phyloP scores from a whole-genome alignment of 2,888 invertebrate species.

The Pyrrhia umbra region DNA sequence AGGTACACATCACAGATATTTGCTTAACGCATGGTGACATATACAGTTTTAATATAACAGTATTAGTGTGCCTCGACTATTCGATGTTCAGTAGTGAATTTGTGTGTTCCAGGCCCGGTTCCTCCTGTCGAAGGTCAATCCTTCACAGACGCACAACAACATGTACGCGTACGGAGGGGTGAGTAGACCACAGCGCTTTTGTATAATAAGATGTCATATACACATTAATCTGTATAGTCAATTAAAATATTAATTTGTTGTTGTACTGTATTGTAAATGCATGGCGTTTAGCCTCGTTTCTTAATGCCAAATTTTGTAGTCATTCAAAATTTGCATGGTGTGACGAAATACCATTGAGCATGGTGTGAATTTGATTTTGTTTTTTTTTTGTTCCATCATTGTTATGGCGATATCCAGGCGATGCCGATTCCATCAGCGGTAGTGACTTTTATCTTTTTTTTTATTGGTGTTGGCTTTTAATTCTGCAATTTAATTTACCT shows the following conservation, averaged over 20 bases:
- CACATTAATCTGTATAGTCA: slow-evolving; percentile 20
- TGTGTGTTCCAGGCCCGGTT: slow-evolving; percentile 95
- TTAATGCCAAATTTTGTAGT: slow-evolving; percentile 27
- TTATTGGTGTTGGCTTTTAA: slow-evolving; percentile 76
- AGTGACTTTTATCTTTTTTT: slow-evolving; percentile 88
- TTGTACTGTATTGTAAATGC: slow-evolving; percentile 53
- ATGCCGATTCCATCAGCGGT: slow-evolving; percentile 93
- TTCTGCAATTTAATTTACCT: slow-evolving; percentile 51
- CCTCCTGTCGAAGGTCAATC: slow-evolving; percentile 99
- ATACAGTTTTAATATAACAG: not conserved
- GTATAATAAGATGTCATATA: slow-evolving; percentile 8
- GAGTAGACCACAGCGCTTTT: slow-evolving; percentile 80
- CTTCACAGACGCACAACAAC: slow-evolving; percentile 99
- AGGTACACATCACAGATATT: too few species aligned
- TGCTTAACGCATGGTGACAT: too few species aligned
- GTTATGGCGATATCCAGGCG: slow-evolving; percentile 90
- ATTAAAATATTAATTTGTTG: slow-evolving; percentile 40
- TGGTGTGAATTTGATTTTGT: slow-evolving; percentile 82
- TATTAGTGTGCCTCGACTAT: not conserved
- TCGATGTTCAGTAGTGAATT: not conserved
- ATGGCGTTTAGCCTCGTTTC: slow-evolving; percentile 55
- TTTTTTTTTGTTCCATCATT: slow-evolving; percentile 87
- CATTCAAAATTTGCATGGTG: slow-evolving; percentile 64
- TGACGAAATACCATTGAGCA: slow-evolving; percentile 75
- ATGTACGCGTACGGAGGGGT: slow-evolving; percentile 98